A percentile compares a stretch with the other conserved stretches of the same genome.
Evolutionary conservation across 2,797 vertebrate species (phyloP).

Genomic region (Peromyscus nudipes): DNA sequence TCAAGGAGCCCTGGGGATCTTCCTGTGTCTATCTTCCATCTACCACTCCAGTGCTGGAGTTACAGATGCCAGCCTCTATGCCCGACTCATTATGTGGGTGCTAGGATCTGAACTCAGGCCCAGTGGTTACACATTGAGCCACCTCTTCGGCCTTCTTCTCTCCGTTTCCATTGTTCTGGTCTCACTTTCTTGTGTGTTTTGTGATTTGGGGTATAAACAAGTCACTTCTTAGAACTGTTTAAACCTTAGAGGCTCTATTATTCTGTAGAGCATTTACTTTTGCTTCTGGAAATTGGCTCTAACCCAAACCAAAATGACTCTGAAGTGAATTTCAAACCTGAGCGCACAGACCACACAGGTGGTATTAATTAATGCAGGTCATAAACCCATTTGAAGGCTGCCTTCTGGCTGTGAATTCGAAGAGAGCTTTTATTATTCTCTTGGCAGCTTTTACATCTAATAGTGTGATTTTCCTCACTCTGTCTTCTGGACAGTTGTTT

Average conservation of each 20-base stretch:
- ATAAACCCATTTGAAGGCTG: slow-evolving; percentile 57
- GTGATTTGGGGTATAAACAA: background rate
- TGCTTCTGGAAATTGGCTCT: slow-evolving; percentile 45
- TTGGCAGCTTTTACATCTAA: slow-evolving; percentile 57
- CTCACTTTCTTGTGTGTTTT: background rate
- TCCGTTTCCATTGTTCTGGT: background rate
- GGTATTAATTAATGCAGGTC: slow-evolving; percentile 57
- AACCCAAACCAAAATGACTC: slow-evolving; percentile 43
- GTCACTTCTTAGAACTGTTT: background rate
- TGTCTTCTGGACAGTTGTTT: slow-evolving; percentile 59
- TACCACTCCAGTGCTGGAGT: background rate
- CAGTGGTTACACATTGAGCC: rapidly evolving
- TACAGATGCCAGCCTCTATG: background rate
- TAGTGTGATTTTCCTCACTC: slow-evolving; percentile 36
- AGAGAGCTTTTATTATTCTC: slow-evolving; percentile 62
- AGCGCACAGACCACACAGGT: slow-evolving; percentile 49
- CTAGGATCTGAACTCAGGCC: background rate
- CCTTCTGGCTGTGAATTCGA: slow-evolving; percentile 66
- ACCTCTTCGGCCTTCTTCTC: background rate
- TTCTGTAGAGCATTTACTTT: slow-evolving; percentile 12
- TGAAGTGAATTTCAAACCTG: slow-evolving; percentile 48
- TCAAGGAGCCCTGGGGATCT: background rate
- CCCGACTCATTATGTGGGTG: too few relatives aligned
- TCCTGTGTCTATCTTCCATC: background rate
- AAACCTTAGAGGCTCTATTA: background rate